Conservation (phyloP, 2,113 vertebrate species). For the Grantiella picta region DNA sequence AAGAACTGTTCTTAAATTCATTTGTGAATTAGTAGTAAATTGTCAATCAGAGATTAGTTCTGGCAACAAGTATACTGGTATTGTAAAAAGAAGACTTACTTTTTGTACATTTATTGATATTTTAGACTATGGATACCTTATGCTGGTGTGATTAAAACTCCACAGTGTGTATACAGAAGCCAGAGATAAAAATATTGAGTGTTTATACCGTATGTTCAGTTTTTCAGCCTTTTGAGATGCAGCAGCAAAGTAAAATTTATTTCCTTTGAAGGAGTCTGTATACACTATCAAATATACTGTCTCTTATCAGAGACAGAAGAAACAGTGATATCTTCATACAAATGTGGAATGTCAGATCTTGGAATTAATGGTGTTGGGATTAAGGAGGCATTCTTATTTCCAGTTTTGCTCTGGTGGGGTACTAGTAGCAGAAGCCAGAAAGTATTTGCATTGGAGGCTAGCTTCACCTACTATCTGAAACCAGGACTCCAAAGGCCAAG, state of each 20-base stretch:
- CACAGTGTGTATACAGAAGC: not conserved
- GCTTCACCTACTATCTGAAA: not conserved
- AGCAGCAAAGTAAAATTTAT: not conserved
- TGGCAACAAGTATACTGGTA: not conserved
- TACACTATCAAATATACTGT: not conserved
- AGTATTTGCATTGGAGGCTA: not conserved
- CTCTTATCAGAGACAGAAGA: not conserved
- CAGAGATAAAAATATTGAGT: not conserved
- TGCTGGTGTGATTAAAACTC: not conserved
- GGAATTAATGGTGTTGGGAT: not conserved
- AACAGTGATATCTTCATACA: not conserved
- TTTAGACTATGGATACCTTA: not conserved
- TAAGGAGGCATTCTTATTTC: not conserved
- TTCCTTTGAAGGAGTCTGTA: not conserved
- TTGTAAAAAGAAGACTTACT: not conserved
- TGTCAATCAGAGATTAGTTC: not conserved
- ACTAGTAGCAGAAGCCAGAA: not conserved
- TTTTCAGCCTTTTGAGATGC: not conserved
- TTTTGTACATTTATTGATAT: not conserved
- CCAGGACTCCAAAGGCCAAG: not conserved
- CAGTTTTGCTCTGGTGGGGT: not conserved
- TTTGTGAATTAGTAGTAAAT: not conserved
- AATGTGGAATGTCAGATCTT: not conserved
- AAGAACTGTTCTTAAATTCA: not conserved
- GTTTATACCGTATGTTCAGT: not conserved